A percentile compares a stretch with the other conserved stretches of the same genome.
phyloP scores from a whole-genome alignment of 2,113 vertebrate genomes.

The Axis porcinus region DNA sequence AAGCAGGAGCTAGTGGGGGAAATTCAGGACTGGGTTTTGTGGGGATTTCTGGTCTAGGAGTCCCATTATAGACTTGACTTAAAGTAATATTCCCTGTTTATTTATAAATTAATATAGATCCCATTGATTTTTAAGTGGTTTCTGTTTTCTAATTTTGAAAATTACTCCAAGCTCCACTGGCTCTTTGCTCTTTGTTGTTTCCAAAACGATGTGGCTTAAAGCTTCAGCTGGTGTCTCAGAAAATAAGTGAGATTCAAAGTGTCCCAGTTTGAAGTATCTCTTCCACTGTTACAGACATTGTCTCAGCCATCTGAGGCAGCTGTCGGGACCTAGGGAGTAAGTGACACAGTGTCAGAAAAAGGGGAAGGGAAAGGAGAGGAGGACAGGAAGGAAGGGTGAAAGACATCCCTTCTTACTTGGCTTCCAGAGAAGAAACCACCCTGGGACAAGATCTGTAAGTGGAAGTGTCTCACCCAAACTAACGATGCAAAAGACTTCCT shows the following conservation, averaged over 20 bases:
- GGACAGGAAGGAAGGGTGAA: not conserved
- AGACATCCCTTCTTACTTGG: not conserved
- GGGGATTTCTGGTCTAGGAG: not conserved
- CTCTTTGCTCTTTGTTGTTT: not conserved
- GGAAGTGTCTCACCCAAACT: conserved; percentile 24
- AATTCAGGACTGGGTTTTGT: not conserved
- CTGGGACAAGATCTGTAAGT: not conserved
- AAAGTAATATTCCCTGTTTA: not conserved
- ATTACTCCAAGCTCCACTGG: not conserved
- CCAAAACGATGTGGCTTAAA: not conserved
- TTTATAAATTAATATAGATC: not conserved
- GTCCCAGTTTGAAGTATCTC: not conserved
- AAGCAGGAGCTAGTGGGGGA: accelerated
- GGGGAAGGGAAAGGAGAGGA: not conserved
- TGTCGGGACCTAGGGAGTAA: not conserved
- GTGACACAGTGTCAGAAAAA: not conserved
- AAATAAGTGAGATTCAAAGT: not conserved
- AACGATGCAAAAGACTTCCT: conserved; percentile 42
- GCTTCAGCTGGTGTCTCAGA: not conserved
- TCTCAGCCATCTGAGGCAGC: not conserved
- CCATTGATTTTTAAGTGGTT: not conserved
- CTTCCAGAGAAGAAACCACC: not conserved
- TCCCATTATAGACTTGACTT: not conserved
- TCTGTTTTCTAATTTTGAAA: conserved; percentile 12
- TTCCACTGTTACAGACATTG: not conserved